phyloP scores from a whole-genome alignment of 2,888 invertebrate species.

The Pyrgus malvae region DNA sequence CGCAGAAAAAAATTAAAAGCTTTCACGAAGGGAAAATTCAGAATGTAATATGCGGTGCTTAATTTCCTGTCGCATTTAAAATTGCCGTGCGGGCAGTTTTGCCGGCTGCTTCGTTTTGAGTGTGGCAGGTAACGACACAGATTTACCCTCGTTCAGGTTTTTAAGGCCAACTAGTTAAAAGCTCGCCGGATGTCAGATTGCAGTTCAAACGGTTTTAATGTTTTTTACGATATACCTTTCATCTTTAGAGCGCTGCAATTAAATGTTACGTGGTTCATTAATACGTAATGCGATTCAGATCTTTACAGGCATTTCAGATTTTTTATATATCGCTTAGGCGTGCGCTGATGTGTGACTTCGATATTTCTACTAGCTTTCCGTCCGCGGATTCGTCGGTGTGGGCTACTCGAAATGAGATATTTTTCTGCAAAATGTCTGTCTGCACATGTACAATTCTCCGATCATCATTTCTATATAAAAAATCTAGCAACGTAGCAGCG shows the following conservation, averaged over 20 bases:
- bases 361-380: too few species aligned
- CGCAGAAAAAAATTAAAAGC: constrained; percentile 9
- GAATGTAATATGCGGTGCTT: constrained; percentile 17
- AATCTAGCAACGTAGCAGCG: too few species aligned
- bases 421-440: too few species aligned
- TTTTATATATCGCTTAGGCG: too few species aligned
- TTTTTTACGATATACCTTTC: not conserved
- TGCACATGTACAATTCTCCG: too few species aligned
- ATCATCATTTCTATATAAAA: too few species aligned
- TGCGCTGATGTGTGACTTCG: too few species aligned
- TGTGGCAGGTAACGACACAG: constrained; percentile 24
- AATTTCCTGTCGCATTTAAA: constrained; percentile 26
- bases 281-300: too few species aligned
- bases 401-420: too few species aligned
- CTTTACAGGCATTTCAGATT: too few species aligned
- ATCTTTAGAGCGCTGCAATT: not conserved
- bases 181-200: constrained; percentile 23
- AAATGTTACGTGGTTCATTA: not conserved
- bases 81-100: constrained; percentile 22
- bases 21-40: constrained; percentile 18
- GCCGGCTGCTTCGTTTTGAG: constrained; percentile 11
- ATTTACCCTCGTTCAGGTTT: constrained; percentile 24
- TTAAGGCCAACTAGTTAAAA: constrained; percentile 23
- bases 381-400: too few species aligned
- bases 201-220: constrained; percentile 10